Conservation (phyloP, 2,888 invertebrate genomes). For the Sclerodermus sp. region DNA sequence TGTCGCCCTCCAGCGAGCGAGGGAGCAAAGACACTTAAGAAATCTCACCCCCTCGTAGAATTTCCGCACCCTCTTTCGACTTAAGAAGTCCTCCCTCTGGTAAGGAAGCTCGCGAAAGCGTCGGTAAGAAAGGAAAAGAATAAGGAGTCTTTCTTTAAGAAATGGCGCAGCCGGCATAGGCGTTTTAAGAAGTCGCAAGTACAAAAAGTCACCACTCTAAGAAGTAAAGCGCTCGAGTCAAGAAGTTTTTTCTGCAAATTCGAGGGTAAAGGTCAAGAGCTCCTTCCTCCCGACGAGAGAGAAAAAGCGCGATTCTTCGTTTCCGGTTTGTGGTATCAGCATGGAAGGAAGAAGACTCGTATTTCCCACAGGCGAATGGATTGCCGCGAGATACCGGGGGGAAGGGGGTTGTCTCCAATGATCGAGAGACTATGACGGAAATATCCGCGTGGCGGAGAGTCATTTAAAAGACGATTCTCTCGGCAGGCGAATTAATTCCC, state of each 20-base stretch:
- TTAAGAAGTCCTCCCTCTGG: conserved; percentile 48
- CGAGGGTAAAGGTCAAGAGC: too few relatives aligned
- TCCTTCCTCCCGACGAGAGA: too few relatives aligned
- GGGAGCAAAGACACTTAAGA: conserved; percentile 53
- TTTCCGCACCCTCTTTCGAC: conserved; percentile 47
- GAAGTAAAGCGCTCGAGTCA: conserved; percentile 38
- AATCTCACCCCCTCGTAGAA: conserved; percentile 39
- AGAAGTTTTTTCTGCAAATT: too few relatives aligned
- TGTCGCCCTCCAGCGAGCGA: conserved; percentile 54
- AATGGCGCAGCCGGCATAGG: conserved; percentile 48
- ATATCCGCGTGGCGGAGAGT: too few relatives aligned
- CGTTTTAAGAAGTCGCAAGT: conserved; percentile 42
- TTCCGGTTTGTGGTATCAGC: too few relatives aligned
- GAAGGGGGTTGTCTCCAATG: too few relatives aligned
- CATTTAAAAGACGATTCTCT: too few relatives aligned
- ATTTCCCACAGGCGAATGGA: too few relatives aligned
- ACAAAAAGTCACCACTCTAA: conserved; percentile 26
- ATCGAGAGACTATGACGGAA: not conserved
- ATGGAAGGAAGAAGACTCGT: too few relatives aligned
- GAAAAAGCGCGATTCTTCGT: too few relatives aligned
- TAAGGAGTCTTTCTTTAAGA: conserved; percentile 50
- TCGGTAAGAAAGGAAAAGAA: conserved; percentile 57
- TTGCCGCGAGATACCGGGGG: too few relatives aligned
- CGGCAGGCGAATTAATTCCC: too few relatives aligned
- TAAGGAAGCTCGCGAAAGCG: conserved; percentile 46